These are phyloP conservation scores for Bos javanicus DNA, from an alignment of 2,113 vertebrate genomes.

Conservation along the genomic window DNA sequence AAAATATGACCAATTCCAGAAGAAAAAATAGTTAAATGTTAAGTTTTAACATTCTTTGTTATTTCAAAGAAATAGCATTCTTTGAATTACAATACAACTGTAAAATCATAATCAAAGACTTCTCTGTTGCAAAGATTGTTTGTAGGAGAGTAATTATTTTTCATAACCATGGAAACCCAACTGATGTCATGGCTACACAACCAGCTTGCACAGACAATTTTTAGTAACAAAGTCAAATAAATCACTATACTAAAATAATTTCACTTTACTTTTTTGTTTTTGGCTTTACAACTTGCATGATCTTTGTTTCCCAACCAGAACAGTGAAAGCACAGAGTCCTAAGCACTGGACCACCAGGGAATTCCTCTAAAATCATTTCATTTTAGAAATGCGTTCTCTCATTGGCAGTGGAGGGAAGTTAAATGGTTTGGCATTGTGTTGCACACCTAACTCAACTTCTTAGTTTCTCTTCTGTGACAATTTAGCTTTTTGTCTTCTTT, in stretches of 20 bases:
- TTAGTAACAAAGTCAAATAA: not conserved
- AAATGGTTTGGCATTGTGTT: not conserved
- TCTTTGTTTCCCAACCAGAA: not conserved
- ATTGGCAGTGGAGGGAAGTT: not conserved
- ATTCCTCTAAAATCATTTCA: not conserved
- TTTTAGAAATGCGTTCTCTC: not conserved
- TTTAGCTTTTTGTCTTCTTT: not conserved
- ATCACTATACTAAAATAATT: not conserved
- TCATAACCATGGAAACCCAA: constrained; percentile 15
- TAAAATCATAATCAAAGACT: not conserved
- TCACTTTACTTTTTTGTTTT: not conserved
- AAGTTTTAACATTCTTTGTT: not conserved
- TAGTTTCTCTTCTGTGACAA: not conserved
- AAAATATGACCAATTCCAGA: not conserved
- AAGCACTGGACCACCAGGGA: not conserved
- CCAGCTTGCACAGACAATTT: not conserved
- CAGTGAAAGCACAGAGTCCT: not conserved
- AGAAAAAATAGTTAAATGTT: not conserved
- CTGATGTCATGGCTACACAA: not conserved
- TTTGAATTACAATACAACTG: constrained; percentile 19
- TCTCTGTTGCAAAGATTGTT: not conserved
- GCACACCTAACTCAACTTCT: not conserved
- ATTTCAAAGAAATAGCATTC: constrained; percentile 15
- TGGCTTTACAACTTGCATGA: not conserved
- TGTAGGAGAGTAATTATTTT: not conserved